Conservation (phyloP, 2,797 vertebrate species). For the Eurystomus glaucurus region DNA sequence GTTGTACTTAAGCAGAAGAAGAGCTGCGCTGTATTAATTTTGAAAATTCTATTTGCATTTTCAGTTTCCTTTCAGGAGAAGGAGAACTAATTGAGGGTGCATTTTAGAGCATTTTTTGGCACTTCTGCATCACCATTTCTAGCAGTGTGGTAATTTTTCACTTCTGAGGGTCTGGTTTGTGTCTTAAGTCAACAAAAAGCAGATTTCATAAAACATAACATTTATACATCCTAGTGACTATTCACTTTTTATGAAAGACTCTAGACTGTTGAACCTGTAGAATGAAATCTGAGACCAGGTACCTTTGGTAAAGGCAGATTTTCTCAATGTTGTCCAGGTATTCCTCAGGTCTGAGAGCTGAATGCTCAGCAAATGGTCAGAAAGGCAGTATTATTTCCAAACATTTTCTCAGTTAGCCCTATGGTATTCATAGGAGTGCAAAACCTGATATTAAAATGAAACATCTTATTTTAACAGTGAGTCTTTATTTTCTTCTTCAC, state of each 20-base stretch:
- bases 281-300: neutral
- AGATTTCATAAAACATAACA: accelerated
- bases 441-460: neutral
- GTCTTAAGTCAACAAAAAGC: neutral
- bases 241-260: neutral
- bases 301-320: neutral
- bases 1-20: neutral
- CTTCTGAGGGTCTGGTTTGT: neutral
- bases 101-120: neutral
- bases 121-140: neutral
- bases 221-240: neutral
- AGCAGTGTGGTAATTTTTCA: neutral
- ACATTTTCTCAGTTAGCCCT: neutral
- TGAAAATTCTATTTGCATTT: neutral
- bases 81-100: neutral
- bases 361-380: neutral
- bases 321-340: neutral
- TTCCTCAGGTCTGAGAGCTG: neutral
- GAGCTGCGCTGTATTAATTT: neutral
- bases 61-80: neutral
- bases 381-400: neutral
- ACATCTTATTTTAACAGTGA: neutral
- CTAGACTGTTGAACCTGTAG: neutral
- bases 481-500: neutral
- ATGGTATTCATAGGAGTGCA: neutral